A percentile compares a stretch with the other conserved stretches of the same genome.
phyloP scores from a whole-genome alignment of 2,797 vertebrate species.

The Geotrypetes seraphini region DNA sequence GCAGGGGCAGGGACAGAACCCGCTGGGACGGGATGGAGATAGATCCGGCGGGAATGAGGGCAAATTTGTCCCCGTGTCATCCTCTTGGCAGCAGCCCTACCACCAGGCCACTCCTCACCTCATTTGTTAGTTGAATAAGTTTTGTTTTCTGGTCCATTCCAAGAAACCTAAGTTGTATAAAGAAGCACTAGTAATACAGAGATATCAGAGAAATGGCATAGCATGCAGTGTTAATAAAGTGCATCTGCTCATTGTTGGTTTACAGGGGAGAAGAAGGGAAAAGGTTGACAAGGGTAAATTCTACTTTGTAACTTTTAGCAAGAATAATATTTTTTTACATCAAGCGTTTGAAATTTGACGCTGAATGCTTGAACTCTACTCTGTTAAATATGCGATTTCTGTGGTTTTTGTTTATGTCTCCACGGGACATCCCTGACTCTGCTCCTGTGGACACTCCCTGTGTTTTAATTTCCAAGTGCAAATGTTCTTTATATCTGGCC shows the following conservation, averaged over 20 bases:
- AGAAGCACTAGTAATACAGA: constrained; percentile 17
- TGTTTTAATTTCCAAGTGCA: too few species aligned
- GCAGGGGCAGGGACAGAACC: too few species aligned
- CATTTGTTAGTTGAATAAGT: constrained; percentile 1
- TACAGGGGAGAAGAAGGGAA: constrained; percentile 7
- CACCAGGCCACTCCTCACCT: too few species aligned
- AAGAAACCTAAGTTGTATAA: constrained; percentile 1
- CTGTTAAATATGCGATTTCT: constrained; percentile 6
- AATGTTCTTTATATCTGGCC: too few species aligned
- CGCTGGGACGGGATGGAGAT: too few species aligned
- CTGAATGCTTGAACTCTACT: constrained; percentile 4
- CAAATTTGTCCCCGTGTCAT: too few species aligned
- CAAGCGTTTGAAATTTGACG: background rate
- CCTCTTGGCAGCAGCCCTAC: too few species aligned
- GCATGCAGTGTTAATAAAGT: constrained; percentile 20
- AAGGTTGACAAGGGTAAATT: constrained; percentile 1
- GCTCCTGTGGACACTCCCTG: background rate
- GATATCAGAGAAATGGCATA: constrained; percentile 1
- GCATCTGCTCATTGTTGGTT: constrained; percentile 19
- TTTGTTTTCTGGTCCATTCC: constrained; percentile 4
- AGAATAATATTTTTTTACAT: background rate
- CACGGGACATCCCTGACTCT: background rate
- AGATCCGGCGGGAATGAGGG: too few species aligned
- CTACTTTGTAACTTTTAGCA: constrained; percentile 4
- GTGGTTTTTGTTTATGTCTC: background rate